Base-by-base conservation (phyloP, 2,113 vertebrate genomes). In the Prinia subflava region DNA sequence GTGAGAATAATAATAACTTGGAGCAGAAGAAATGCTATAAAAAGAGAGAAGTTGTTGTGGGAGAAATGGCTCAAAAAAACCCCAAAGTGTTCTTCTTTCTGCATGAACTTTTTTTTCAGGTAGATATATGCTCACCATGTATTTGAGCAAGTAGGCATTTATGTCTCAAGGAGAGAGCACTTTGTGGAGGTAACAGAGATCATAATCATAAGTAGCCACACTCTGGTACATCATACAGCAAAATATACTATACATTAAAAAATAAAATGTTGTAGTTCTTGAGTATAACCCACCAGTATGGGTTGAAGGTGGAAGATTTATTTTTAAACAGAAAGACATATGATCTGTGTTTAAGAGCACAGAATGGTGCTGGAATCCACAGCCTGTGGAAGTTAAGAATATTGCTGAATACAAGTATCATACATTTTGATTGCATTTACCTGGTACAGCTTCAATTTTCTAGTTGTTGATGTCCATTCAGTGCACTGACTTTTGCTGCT, bases 11-110 rank as follows among this genome's bases (percentile, higher is more conserved):
- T 87, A 92, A 94, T 76, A 95, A 82, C 89, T 89, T 39, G 33
- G 50, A 94, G 59, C 67, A 86, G 82, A 88, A 93, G 83, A 93
- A 83, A 85, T 19, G 42, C 70, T 94, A 84, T 96, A 94, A 95
- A 95, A 97, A 95, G 92, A 87, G 8, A 30, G 41, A 81, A 87
- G 49, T 14, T 82, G 56, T 67, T 74, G 76, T 75, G n/a, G 49
- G 37, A 84, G 49, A 84, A 91, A 91, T 25, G 4, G 18, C 44
- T 87, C 27, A 19, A 49, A 92, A 57, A 78, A 5, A 52, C 2
- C 62, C 17, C 6, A 17, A 86, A 91, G 2, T 71, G 65, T 82
- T 83, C 18, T 85, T 68, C 22, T 86, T 77, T 68, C 67, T 64
- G 9, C 49, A 57, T 35, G 11, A 84, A 57, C 3, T 52, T 81